These are phyloP conservation scores for Sceloporus undulatus DNA, from an alignment of 2,113 vertebrate genomes.

Conservation along the genomic window DNA sequence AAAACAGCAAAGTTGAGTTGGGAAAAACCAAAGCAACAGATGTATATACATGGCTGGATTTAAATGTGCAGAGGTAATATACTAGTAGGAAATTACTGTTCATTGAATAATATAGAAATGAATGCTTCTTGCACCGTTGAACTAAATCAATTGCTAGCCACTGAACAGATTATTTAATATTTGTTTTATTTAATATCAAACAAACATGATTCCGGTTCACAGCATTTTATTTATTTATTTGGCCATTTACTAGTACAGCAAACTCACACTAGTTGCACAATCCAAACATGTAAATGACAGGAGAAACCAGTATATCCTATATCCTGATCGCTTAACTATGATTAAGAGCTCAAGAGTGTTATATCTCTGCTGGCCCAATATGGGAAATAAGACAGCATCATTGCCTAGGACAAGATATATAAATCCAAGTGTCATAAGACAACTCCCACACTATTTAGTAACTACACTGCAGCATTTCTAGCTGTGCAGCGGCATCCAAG, in stretches of 20 bases:
- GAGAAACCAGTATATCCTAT: background rate
- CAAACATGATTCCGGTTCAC: slow-evolving; percentile 10
- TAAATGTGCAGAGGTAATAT: background rate
- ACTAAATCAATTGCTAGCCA: slow-evolving; percentile 14
- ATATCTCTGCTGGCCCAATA: background rate
- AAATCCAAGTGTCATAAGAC: slow-evolving; percentile 3
- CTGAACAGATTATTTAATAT: slow-evolving; percentile 16
- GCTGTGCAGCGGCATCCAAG: background rate
- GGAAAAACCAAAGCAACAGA: slow-evolving; percentile 19
- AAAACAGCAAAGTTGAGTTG: slow-evolving; percentile 1
- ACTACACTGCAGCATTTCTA: background rate
- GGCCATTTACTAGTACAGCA: background rate
- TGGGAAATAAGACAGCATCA: background rate
- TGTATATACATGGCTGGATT: accelerated
- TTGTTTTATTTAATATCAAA: background rate
- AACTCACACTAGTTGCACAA: background rate
- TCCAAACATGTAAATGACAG: background rate
- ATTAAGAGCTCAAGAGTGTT: background rate
- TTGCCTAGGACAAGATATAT: background rate
- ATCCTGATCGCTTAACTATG: background rate
- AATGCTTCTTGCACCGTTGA: slow-evolving; percentile 16
- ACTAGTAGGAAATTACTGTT: slow-evolving; percentile 8
- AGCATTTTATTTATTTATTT: background rate
- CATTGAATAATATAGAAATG: slow-evolving; percentile 21
- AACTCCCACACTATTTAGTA: slow-evolving; percentile 2